phyloP scores from a whole-genome alignment of 2,888 invertebrate species.

The Cheilosia vernalis region DNA sequence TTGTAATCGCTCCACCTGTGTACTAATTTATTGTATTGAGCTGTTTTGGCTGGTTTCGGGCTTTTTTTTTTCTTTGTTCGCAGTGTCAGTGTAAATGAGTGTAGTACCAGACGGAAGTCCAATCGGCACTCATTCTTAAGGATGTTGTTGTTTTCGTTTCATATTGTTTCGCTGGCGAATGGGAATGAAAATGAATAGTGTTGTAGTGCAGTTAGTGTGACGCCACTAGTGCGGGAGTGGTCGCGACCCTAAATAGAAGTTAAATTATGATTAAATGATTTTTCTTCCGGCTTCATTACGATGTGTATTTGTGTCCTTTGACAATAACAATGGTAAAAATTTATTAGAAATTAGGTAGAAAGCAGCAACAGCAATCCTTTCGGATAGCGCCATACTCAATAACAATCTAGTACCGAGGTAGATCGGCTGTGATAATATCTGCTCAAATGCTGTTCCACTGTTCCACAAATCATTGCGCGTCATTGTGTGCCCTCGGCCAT shows the following conservation, averaged over 20 bases:
- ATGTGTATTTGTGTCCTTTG: constrained; percentile 8
- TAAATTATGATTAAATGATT: neutral
- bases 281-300: neutral
- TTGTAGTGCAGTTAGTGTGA: constrained; percentile 24
- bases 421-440: constrained; percentile 4
- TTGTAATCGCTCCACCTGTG: constrained; percentile 52
- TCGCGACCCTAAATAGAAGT: constrained; percentile 16
- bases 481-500: constrained; percentile 47
- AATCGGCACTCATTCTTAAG: constrained; percentile 23
- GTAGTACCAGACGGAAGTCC: constrained; percentile 29
- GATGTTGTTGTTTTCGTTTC: constrained; percentile 30
- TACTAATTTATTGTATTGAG: constrained; percentile 53
- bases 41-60: constrained; percentile 33
- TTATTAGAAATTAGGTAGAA: constrained; percentile 3
- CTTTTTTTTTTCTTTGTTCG: constrained; percentile 11
- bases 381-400: no score
- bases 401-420: neutral
- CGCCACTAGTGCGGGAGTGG: constrained; percentile 22
- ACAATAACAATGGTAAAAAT: constrained; percentile 24
- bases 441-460: neutral
- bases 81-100: constrained; percentile 40
- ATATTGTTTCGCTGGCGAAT: constrained; percentile 10
- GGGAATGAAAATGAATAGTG: neutral
- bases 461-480: constrained; percentile 47
- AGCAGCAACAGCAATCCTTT: constrained; percentile 16